Evolutionary conservation across 1,140 invertebrate species (phyloP), one percentile per base, ranked within the genome.

Genomic region (Nasonia longicornis): DNA sequence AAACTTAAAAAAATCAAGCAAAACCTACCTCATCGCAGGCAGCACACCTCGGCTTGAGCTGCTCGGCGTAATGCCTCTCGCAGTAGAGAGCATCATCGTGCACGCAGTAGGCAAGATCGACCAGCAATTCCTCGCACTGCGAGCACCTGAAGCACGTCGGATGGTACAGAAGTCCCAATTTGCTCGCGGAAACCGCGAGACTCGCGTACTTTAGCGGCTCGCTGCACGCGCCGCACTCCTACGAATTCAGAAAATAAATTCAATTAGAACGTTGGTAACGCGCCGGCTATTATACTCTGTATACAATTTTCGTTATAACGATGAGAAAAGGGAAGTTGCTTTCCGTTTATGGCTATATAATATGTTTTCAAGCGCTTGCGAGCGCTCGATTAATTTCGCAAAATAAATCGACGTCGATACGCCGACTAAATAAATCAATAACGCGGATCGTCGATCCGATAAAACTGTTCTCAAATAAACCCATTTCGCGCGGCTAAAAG

Each of bases 1-100:
- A 76, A 81, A 31, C 26, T 63, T 63, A 63, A 76, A 82, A 74
- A 78, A 72, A 42, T 10, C 0, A 42, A 67, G 31, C 31, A 79
- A 29, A 48, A 93, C 95, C 94, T 90, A 98, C 97, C 95, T 98
- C 97, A 92, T 98, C 97, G 91, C 97, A 98, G 83, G 96, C 96
- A 58, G 96, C 93, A 89, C 97, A 98, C 86, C 97, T 91, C 3
- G 97, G 97, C 89, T 98, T 98, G 84, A 98, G 91, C 86, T 96
- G 93, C 90, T 98, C 97, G 20, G 97, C 97, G 89, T 98, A 98
- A 90, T 98, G 97, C 76, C 97, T 92, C 88, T 98, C 97, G 90
- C 97, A 98, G 89, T 95, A 98, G 63, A 98, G 92, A 75, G 93
- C 92, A 80, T 96, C 96, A 82, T 97, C 95, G 87, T 96, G 93